These are phyloP conservation scores for Lithophane ornitopus DNA, from an alignment of 2,888 invertebrate genomes.

Conservation along the genomic window DNA sequence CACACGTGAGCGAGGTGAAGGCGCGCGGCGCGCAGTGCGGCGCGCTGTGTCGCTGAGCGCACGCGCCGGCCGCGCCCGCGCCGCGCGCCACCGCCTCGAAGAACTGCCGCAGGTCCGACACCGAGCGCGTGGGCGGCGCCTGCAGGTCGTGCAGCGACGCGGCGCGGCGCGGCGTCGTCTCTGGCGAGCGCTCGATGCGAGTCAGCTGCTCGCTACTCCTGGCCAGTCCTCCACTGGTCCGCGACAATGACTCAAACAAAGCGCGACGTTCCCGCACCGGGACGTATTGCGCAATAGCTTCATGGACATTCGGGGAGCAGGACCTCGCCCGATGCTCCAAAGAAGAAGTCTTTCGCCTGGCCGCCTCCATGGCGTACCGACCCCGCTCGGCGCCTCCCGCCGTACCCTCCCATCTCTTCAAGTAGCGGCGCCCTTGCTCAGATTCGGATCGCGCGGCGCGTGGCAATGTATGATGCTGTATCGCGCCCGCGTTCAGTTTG, in stretches of 20 bases:
- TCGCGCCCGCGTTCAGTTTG: slow-evolving; percentile 80
- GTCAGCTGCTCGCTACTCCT: slow-evolving; percentile 92
- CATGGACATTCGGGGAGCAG: slow-evolving; percentile 87
- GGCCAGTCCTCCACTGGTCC: slow-evolving; percentile 91
- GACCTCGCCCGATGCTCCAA: slow-evolving; percentile 86
- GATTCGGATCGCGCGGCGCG: slow-evolving; percentile 84
- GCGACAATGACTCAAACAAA: slow-evolving; percentile 93
- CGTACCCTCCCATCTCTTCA: slow-evolving; percentile 87
- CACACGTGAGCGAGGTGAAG: slow-evolving; percentile 85
- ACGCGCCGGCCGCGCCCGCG: slow-evolving; percentile 76
- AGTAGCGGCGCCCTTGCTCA: slow-evolving; percentile 85
- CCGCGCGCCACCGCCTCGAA: slow-evolving; percentile 92
- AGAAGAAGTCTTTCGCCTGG: slow-evolving; percentile 85
- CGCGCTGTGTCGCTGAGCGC: slow-evolving; percentile 81
- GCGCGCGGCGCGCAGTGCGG: slow-evolving; percentile 83
- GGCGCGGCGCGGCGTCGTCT: slow-evolving; percentile 91
- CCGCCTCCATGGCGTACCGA: slow-evolving; percentile 84
- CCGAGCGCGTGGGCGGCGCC: slow-evolving; percentile 89
- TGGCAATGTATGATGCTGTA: slow-evolving; percentile 86
- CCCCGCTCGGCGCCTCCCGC: slow-evolving; percentile 85
- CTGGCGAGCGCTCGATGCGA: slow-evolving; percentile 61
- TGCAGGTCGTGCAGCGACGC: slow-evolving; percentile 92
- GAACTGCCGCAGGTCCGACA: slow-evolving; percentile 93
- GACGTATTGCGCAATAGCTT: slow-evolving; percentile 91
- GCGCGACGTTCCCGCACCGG: slow-evolving; percentile 93